phyloP scores from a whole-genome alignment of 2,888 invertebrate species.

The Maniola hyperantus region DNA sequence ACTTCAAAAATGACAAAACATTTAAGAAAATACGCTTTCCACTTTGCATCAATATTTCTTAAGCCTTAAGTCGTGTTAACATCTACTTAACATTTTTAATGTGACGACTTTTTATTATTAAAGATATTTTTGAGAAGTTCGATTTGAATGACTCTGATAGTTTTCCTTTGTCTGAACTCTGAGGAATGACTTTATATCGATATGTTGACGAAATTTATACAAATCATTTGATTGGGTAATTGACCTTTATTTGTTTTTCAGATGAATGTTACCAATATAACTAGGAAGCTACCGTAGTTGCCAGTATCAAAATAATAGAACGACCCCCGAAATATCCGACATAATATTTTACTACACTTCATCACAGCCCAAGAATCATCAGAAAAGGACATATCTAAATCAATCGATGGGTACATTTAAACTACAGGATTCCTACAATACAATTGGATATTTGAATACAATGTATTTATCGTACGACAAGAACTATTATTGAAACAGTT shows the following conservation, averaged over 20 bases:
- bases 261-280: conserved; percentile 36
- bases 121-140: conserved; percentile 10
- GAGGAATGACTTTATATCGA: conserved; percentile 36
- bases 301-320: conserved; percentile 38
- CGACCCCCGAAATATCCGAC: conserved; percentile 5
- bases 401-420: conserved; percentile 36
- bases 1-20: too few species aligned
- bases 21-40: too few species aligned
- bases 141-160: conserved; percentile 3
- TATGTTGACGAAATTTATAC: conserved; percentile 51
- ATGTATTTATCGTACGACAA: background rate
- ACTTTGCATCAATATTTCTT: background rate
- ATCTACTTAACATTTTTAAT: conserved; percentile 7
- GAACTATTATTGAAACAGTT: conserved; percentile 4
- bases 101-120: background rate
- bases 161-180: background rate
- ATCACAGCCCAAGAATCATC: conserved; percentile 67
- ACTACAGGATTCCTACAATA: conserved; percentile 33
- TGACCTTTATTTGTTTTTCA: conserved; percentile 48
- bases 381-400: conserved; percentile 56
- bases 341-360: conserved; percentile 40
- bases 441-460: conserved; percentile 1
- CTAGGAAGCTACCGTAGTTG: conserved; percentile 35
- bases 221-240: conserved; percentile 46
- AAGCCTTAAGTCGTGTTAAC: background rate